A percentile compares a stretch with the other conserved stretches of the same genome.
Conservation (phyloP, 2,888 invertebrate genomes). For the Ophion obscuratus region DNA sequence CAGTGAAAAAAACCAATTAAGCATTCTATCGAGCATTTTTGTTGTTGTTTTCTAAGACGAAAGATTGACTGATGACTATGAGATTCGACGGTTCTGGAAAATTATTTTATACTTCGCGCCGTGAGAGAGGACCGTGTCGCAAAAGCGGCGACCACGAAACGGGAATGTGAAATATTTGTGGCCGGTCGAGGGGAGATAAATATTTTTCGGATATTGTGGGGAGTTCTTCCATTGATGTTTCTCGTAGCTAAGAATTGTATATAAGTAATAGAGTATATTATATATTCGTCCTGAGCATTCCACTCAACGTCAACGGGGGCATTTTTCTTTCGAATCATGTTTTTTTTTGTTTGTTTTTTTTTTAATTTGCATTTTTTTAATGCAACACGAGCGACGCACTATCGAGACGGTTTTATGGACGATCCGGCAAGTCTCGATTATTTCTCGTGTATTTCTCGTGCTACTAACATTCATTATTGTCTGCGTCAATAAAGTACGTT, state of each 20-base stretch:
- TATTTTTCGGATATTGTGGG: conserved; percentile 51
- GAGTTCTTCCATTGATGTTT: conserved; percentile 78
- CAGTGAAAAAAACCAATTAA: conserved; percentile 45
- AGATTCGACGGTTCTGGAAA: not conserved
- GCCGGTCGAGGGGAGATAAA: conserved; percentile 30
- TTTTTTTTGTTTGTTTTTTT: conserved; percentile 69
- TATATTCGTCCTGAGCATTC: conserved; percentile 78
- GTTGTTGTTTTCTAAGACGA: not conserved
- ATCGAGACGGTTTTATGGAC: conserved; percentile 58
- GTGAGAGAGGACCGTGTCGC: no score
- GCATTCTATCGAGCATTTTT: conserved; percentile 40
- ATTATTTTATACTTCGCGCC: no score
- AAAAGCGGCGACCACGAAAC: conserved; percentile 12
- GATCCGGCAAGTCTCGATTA: conserved; percentile 69
- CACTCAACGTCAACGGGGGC: conserved; percentile 70
- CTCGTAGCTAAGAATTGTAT: conserved; percentile 78
- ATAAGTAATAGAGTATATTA: conserved; percentile 73
- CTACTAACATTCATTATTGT: conserved; percentile 73
- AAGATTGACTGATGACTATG: not conserved
- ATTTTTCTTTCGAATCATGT: conserved; percentile 67
- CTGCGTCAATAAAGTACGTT: conserved; percentile 75
- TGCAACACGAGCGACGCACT: conserved; percentile 40
- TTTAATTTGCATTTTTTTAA: conserved; percentile 68
- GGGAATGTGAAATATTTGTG: not conserved
- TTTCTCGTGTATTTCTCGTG: conserved; percentile 74